Evolutionary conservation across 2,888 invertebrate genomes (phyloP), one percentile per base, ranked within the genome.

Genomic region (Amphipyra tragopoginis): DNA sequence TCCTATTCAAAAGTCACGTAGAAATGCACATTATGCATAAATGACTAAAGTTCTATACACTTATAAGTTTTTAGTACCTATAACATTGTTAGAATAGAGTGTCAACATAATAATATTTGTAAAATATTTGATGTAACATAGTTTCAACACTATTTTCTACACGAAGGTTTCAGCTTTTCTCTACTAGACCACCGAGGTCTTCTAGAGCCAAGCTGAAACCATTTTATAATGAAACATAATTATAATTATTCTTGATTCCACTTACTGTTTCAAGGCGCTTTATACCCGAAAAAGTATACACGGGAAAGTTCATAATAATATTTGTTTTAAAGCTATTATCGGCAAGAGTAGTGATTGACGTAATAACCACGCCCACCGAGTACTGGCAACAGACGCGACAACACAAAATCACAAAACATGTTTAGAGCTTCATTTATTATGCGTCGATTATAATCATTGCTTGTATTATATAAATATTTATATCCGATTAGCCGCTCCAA

Each of bases 301-400:
- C 5, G 29, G 6, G 6, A 29, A 7, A 7, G 29, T 7, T 4
- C 34, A 34, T 36, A 36, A 10, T 36, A 9, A 11, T 42, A 50
- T 55, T 45, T 66, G 15, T 54, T 55, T 50, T 51, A 13, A 59
- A 49, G 38, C 42, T 43, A 56, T 61, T 36, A 45, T 53, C 39
- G 40, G 21, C 61, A 51, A 48, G 42, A 47, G 55, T 55, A 45
- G 29, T 29, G 44, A 51, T 72, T 70, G 60, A 61, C 66, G 63
- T 70, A 65, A 69, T 63, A 47, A 58, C 61, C 70, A 73, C 75
- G 73, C 75, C 76, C 55, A 76, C 65, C 26, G 15, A 59, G 36
- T 42, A 34, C 53, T 56, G 44, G 38, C 49, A 40, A 55, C 52
- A 55, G 59, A 54, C 62, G 44, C 47, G 58, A 45, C 45, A 43